Conservation (phyloP, 2,888 invertebrate genomes). For the Diogma glabrata region DNA sequence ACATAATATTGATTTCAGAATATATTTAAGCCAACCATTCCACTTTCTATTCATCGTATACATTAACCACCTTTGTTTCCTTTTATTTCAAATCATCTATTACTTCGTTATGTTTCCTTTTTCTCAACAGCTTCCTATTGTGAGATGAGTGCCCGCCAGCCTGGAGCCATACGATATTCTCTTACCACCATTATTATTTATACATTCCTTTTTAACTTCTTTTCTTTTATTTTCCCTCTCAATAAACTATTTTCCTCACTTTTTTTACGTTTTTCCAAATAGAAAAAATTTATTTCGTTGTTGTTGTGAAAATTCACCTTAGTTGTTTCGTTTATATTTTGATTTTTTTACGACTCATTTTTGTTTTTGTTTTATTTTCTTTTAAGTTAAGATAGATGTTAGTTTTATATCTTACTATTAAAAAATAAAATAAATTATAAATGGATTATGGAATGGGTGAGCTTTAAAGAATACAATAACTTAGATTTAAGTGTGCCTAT, state of each 20-base stretch:
- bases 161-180: conserved; percentile 12
- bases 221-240: not conserved
- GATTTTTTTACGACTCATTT: conserved; percentile 1
- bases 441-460: too few species aligned
- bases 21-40: too few species aligned
- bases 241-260: conserved; percentile 1
- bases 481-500: too few species aligned
- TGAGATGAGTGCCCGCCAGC: conserved; percentile 16
- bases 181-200: not conserved
- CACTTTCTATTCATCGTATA: too few species aligned
- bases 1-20: too few species aligned
- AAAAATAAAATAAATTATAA: too few species aligned
- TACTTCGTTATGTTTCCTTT: conserved; percentile 8
- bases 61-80: conserved; percentile 5
- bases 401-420: conserved; percentile 8
- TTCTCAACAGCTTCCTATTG: conserved; percentile 11
- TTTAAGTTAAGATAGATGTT: conserved; percentile 8
- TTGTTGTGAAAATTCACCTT: conserved; percentile 5
- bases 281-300: too few species aligned
- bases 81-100: conserved; percentile 4
- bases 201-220: not conserved
- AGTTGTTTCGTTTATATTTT: not conserved
- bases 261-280: conserved; percentile 3
- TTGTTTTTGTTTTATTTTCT: conserved; percentile 5
- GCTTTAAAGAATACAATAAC: too few species aligned